phyloP scores from a whole-genome alignment of 2,113 vertebrate species.

The Tonatia bakeri region DNA sequence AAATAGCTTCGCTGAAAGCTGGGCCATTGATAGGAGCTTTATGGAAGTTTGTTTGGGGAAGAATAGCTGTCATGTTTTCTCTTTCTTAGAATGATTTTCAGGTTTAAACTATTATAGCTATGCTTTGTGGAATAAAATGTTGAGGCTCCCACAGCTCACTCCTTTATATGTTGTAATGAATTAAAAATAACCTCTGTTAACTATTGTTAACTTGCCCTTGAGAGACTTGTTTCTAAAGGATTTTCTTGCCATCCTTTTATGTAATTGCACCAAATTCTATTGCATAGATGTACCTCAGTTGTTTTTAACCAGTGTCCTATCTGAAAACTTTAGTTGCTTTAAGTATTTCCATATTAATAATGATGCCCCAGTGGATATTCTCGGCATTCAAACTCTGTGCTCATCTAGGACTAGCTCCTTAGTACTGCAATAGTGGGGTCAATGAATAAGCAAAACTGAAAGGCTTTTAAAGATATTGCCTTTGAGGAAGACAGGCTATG shows the following conservation, averaged over 20 bases:
- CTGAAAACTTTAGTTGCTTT: background rate
- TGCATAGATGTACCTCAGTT: background rate
- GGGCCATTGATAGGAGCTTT: background rate
- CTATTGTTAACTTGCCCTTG: background rate
- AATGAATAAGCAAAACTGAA: background rate
- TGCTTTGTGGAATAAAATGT: background rate
- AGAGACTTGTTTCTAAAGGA: background rate
- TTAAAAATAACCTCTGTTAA: background rate
- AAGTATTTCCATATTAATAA: background rate
- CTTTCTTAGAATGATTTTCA: background rate
- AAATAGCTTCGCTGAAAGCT: background rate
- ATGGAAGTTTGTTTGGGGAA: background rate
- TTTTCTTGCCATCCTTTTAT: background rate
- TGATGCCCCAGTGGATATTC: background rate
- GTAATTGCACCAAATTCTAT: background rate
- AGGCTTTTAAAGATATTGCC: background rate
- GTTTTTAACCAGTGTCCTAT: background rate
- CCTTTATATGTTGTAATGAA: background rate
- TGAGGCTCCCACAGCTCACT: background rate
- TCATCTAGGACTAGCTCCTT: background rate
- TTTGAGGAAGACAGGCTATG: background rate
- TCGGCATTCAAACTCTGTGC: background rate
- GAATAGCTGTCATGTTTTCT: background rate
- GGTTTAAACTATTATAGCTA: background rate
- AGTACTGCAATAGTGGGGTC: background rate